A percentile compares a stretch with the other conserved stretches of the same genome.
Evolutionary conservation across 2,797 vertebrate genomes (phyloP).

Genomic region (Hozukius guyotensis): DNA sequence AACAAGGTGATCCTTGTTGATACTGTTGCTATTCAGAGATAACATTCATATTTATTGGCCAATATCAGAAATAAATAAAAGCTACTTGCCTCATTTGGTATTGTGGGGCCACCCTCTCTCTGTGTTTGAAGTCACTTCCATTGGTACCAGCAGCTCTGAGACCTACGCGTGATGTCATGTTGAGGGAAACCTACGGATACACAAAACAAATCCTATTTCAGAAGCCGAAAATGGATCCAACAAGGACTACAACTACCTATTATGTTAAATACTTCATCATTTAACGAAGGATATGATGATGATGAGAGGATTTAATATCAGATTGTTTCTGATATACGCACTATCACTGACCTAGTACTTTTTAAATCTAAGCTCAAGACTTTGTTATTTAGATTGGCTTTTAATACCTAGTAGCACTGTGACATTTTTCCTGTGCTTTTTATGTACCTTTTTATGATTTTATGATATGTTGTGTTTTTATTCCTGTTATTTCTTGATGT

Average conservation of each 20-base stretch:
- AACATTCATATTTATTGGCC: neutral
- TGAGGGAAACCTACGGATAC: conserved; percentile 45
- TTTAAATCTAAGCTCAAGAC: too few species aligned
- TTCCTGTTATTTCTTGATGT: too few species aligned
- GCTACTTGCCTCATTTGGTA: conserved; percentile 92
- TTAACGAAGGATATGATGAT: neutral
- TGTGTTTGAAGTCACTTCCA: conserved; percentile 89
- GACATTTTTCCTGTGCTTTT: too few species aligned
- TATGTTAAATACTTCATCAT: neutral
- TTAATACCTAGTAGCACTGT: too few species aligned
- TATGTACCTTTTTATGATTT: too few species aligned
- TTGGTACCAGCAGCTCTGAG: conserved; percentile 86
- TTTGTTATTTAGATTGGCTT: too few species aligned
- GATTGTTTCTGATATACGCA: too few species aligned
- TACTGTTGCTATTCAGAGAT: neutral
- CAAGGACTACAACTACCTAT: neutral
- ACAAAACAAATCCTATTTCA: conserved; percentile 5
- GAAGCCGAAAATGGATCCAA: neutral
- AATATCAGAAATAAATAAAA: neutral
- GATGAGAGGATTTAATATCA: too few species aligned
- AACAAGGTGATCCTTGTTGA: neutral
- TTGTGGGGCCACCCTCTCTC: conserved; percentile 85
- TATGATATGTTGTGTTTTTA: too few species aligned
- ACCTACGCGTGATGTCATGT: conserved; percentile 91
- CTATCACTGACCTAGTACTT: too few species aligned